Conservation (phyloP, 2,888 invertebrate species). For the Drepanosiphum platanoidis region DNA sequence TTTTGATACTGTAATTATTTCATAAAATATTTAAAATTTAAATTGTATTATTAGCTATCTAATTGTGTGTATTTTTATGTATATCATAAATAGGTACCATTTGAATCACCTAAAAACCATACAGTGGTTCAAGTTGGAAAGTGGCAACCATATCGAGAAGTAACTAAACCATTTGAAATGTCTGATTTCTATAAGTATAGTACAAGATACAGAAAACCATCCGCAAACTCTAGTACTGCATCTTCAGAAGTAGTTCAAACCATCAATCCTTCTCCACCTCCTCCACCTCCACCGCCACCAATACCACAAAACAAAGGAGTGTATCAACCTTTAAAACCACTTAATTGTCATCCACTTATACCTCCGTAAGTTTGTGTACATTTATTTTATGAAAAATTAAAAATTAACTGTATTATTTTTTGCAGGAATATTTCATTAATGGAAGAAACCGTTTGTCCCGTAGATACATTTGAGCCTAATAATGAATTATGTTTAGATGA, state of each 20-base stretch:
- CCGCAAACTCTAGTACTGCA: constrained; percentile 64
- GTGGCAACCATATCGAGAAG: constrained; percentile 91
- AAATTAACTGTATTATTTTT: constrained; percentile 62
- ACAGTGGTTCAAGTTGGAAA: constrained; percentile 88
- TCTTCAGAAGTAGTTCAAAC: constrained; percentile 31
- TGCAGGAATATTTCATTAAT: constrained; percentile 65
- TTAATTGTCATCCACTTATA: constrained; percentile 69
- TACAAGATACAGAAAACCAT: constrained; percentile 84
- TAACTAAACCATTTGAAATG: constrained; percentile 97
- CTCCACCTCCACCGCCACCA: constrained; percentile 54
- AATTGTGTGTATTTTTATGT: not conserved
- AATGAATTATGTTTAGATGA: constrained; percentile 66
- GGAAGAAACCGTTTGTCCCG: constrained; percentile 65
- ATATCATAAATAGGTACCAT: constrained; percentile 67
- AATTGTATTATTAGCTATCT: constrained; percentile 2
- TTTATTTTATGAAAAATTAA: constrained; percentile 25
- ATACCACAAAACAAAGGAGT: constrained; percentile 67
- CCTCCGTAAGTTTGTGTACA: constrained; percentile 61
- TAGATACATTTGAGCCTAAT: constrained; percentile 66
- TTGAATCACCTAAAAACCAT: constrained; percentile 83
- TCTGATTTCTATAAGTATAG: constrained; percentile 98
- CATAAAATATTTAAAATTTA: not conserved
- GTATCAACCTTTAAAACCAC: constrained; percentile 70
- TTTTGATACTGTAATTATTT: constrained; percentile 48
- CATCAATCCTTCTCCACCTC: not conserved